Conservation (phyloP, 2,113 vertebrate species). For the Chelonoidis abingdonii region DNA sequence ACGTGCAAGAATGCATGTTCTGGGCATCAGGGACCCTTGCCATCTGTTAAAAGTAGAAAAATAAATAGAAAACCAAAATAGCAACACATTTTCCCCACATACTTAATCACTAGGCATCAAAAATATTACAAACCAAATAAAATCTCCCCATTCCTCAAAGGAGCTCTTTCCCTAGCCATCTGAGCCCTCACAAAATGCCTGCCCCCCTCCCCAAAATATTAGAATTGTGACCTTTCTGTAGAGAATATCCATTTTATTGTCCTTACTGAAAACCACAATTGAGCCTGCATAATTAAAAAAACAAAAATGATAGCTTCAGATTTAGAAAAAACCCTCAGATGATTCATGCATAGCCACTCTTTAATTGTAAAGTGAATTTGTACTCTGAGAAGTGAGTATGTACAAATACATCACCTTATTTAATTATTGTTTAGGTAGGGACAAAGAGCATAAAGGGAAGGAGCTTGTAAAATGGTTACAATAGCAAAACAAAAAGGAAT, state of each 20-base stretch:
- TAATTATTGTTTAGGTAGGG: background rate
- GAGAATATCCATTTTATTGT: background rate
- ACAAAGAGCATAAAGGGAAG: background rate
- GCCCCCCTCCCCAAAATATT: background rate
- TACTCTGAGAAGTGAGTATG: background rate
- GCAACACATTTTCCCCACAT: background rate
- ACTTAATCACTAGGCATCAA: background rate
- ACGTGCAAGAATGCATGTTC: background rate
- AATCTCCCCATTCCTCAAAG: background rate
- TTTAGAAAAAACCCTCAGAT: background rate
- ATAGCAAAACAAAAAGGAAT: background rate
- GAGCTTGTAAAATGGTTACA: background rate
- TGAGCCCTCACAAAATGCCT: background rate
- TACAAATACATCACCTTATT: background rate
- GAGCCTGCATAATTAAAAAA: background rate
- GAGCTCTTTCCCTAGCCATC: background rate
- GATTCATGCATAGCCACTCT: background rate
- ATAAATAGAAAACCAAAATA: background rate
- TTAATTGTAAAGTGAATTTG: background rate
- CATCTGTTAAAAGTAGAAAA: background rate
- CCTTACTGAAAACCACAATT: background rate
- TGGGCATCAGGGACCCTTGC: background rate
- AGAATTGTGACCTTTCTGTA: background rate
- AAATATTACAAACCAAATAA: background rate
- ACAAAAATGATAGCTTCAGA: background rate